A percentile compares a stretch with the other conserved stretches of the same genome.
These are phyloP conservation scores for Embidobia sp. DNA, from an alignment of 2,888 invertebrate species.

Conservation along the genomic window DNA sequence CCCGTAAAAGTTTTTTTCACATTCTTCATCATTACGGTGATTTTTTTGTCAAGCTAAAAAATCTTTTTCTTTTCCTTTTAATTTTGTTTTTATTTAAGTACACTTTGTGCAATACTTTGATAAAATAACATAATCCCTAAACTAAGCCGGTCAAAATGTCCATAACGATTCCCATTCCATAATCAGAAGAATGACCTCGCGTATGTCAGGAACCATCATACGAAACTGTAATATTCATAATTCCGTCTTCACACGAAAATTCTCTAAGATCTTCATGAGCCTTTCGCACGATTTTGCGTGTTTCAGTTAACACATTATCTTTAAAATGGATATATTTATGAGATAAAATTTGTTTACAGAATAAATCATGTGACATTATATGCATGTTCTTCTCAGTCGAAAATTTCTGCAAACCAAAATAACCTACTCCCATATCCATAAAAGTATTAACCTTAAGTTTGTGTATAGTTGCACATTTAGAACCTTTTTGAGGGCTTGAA, in stretches of 20 bases:
- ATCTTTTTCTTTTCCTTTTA: not conserved
- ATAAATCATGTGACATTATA: constrained; percentile 1
- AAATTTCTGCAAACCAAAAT: constrained; percentile 6
- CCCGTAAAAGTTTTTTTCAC: not conserved
- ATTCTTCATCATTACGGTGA: not conserved
- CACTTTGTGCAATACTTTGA: constrained; percentile 6
- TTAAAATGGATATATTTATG: not conserved
- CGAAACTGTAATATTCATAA: constrained; percentile 4
- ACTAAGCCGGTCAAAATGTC: constrained; percentile 3
- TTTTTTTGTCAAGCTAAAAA: not conserved
- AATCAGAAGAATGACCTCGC: constrained; percentile 7
- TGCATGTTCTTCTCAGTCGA: not conserved
- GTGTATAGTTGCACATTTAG: not conserved
- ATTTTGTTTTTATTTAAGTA: constrained; percentile 1
- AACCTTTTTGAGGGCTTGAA: not conserved
- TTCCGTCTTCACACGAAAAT: not conserved
- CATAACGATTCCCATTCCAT: constrained; percentile 4
- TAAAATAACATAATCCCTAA: not conserved
- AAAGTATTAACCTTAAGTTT: not conserved
- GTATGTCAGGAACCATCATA: constrained; percentile 10
- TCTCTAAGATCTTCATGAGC: not conserved
- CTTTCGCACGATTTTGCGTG: constrained; percentile 2
- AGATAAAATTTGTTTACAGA: not conserved
- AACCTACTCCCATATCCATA: constrained; percentile 5
- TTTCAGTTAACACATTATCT: not conserved